phyloP scores from a whole-genome alignment of 1,140 invertebrate species.

The Zaprionus tsacasi region DNA sequence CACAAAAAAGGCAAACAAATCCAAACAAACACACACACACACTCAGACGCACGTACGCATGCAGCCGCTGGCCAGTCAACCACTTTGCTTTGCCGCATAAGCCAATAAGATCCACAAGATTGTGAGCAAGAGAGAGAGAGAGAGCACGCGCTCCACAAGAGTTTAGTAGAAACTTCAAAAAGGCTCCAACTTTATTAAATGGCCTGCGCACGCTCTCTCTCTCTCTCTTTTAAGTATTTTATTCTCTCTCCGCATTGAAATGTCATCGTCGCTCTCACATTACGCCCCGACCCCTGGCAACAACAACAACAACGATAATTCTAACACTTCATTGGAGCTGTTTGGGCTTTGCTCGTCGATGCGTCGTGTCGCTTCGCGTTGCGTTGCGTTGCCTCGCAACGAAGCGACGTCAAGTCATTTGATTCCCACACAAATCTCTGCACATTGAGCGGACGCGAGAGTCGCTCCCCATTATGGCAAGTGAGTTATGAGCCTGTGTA shows the following conservation, averaged over 20 bases:
- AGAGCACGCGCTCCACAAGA: constrained; percentile 48
- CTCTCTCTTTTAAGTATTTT: constrained; percentile 12
- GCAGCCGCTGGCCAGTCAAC: constrained; percentile 48
- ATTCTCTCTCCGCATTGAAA: constrained; percentile 18
- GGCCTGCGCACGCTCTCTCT: constrained; percentile 43
- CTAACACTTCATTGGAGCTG: constrained; percentile 79
- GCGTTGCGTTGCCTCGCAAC: constrained; percentile 57
- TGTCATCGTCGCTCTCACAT: constrained; percentile 38
- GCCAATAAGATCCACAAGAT: constrained; percentile 63
- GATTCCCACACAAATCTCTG: constrained; percentile 80
- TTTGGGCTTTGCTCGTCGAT: constrained; percentile 29
- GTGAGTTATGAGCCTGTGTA: constrained; percentile 67
- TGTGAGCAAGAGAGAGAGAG: constrained; percentile 37
- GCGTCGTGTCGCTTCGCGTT: constrained; percentile 17
- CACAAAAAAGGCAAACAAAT: constrained; percentile 71
- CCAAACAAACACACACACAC: constrained; percentile 35
- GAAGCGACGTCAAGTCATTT: constrained; percentile 67
- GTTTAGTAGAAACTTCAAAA: constrained; percentile 43
- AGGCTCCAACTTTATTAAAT: constrained; percentile 62
- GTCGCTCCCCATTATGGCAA: constrained; percentile 65
- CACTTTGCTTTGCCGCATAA: constrained; percentile 72
- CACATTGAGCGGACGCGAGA: constrained; percentile 59
- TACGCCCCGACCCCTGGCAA: constrained; percentile 24
- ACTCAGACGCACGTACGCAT: constrained; percentile 26
- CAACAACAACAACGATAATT: constrained; percentile 48